Evolutionary conservation across 2,113 vertebrate genomes (phyloP).

Genomic region (Machaerirhynchus nigripectus): DNA sequence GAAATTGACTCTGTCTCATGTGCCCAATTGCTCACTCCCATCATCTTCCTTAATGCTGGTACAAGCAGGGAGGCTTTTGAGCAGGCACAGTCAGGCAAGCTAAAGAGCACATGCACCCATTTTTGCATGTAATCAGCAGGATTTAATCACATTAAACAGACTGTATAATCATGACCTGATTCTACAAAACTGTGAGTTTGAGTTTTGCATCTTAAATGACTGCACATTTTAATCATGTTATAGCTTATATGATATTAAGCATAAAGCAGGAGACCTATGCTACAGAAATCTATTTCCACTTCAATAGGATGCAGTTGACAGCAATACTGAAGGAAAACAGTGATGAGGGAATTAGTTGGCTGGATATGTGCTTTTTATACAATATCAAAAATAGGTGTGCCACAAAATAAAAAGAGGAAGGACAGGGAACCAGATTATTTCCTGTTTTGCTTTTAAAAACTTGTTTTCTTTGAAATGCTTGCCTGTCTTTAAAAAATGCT

Average conservation of each 20-base stretch:
- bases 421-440: not conserved
- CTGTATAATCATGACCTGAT: constrained; percentile 32
- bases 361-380: not conserved
- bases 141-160: constrained; percentile 26
- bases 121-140: constrained; percentile 12
- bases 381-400: not conserved
- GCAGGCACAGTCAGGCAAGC: not conserved
- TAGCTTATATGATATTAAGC: not conserved
- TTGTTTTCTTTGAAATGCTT: not conserved
- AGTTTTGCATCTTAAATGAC: constrained; percentile 2
- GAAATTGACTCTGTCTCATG: not conserved
- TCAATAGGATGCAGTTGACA: not conserved
- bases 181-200: not conserved
- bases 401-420: not conserved
- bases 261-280: not conserved
- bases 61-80: not conserved
- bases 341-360: not conserved
- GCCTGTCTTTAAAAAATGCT: not conserved
- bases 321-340: not conserved
- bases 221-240: not conserved
- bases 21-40: not conserved
- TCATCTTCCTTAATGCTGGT: not conserved
- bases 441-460: not conserved
- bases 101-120: not conserved
- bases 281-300: not conserved